phyloP scores from a whole-genome alignment of 2,888 invertebrate species.

The Heliconius charithonia region DNA sequence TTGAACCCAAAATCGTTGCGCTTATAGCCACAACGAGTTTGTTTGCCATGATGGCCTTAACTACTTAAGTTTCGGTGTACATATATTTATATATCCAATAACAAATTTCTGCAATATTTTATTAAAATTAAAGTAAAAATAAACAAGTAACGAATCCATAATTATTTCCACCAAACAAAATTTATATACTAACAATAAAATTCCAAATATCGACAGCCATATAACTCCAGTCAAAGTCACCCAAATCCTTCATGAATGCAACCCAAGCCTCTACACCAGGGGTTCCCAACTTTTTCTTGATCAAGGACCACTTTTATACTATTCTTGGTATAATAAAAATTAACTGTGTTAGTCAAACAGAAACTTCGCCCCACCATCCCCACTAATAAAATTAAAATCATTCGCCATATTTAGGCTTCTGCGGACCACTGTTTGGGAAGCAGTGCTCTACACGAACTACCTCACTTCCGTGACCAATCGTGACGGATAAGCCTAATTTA shows the following conservation, averaged over 20 bases:
- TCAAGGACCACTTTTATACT: too few species aligned
- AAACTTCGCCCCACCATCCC: too few species aligned
- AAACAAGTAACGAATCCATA: not conserved
- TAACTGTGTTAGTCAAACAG: too few species aligned
- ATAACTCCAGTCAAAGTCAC: slow-evolving; percentile 20
- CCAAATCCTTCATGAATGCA: slow-evolving; percentile 38
- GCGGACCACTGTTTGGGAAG: too few species aligned
- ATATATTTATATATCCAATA: not conserved
- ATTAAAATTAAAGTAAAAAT: not conserved
- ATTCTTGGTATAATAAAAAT: too few species aligned
- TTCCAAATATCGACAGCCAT: slow-evolving; percentile 25
- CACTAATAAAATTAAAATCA: too few species aligned
- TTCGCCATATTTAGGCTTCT: too few species aligned
- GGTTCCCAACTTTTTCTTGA: too few species aligned
- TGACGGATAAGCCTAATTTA: slow-evolving; percentile 81
- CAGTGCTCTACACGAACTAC: slow-evolving; percentile 30
- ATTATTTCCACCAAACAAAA: not conserved
- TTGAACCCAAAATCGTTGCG: too few species aligned
- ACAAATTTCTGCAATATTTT: not conserved
- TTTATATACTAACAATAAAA: slow-evolving; percentile 15
- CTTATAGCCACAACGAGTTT: too few species aligned
- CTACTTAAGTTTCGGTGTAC: not conserved
- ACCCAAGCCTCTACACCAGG: slow-evolving; percentile 38
- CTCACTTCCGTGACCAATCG: slow-evolving; percentile 78
- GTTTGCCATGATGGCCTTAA: too few species aligned